Evolutionary conservation across 1,140 invertebrate genomes (phyloP).

Genomic region (Ceratosolen solmsi): DNA sequence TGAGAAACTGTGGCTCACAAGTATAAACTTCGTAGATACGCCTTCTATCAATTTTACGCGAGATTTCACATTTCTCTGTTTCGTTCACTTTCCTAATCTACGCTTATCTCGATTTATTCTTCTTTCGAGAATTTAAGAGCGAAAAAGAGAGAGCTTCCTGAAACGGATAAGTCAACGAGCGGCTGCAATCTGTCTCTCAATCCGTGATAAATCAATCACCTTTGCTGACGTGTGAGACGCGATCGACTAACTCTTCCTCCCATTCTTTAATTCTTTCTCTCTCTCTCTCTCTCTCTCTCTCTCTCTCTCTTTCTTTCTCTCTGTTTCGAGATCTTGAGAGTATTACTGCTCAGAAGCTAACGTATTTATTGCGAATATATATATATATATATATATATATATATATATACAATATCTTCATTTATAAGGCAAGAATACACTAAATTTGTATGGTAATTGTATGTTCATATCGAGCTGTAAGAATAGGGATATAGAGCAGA

Average conservation of each 20-base stretch:
- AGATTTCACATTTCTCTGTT: conserved; percentile 40
- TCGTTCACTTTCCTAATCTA: conserved; percentile 25
- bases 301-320: neutral
- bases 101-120: conserved; percentile 6
- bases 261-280: neutral
- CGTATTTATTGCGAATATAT: neutral
- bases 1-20: neutral
- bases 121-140: conserved; percentile 37
- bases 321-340: neutral
- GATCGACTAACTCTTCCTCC: conserved; percentile 41
- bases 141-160: conserved; percentile 52
- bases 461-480: neutral
- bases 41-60: conserved; percentile 4
- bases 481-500: neutral
- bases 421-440: too few species aligned
- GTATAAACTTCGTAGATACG: neutral
- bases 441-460: too few species aligned
- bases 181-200: conserved; percentile 66
- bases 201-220: conserved; percentile 70
- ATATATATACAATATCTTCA: too few species aligned
- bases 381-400: neutral
- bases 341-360: neutral
- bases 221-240: conserved; percentile 61
- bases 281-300: neutral
- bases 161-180: conserved; percentile 49